Conservation (phyloP, 2,888 invertebrate species). For the Cartodere bifasciata region DNA sequence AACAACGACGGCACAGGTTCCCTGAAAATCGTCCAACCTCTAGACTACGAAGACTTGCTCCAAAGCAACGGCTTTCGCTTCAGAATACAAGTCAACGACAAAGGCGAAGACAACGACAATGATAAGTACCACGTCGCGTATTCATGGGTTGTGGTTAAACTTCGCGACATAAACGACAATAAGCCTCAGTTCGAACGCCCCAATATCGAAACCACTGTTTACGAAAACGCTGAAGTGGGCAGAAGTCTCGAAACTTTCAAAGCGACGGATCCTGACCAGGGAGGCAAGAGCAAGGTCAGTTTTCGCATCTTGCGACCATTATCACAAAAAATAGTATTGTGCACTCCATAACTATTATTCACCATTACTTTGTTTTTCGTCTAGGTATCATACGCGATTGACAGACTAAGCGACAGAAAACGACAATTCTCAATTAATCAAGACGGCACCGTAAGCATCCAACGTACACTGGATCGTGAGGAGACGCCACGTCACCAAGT, state of each 20-base stretch:
- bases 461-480: slow-evolving; percentile 83
- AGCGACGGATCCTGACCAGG: slow-evolving; percentile 93
- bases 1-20: slow-evolving; percentile 94
- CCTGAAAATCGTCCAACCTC: slow-evolving; percentile 85
- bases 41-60: slow-evolving; percentile 88
- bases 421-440: slow-evolving; percentile 90
- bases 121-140: slow-evolving; percentile 96
- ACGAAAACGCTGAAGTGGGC: slow-evolving; percentile 85
- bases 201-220: slow-evolving; percentile 83
- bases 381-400: slow-evolving; percentile 87
- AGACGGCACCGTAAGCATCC: slow-evolving; percentile 90
- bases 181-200: slow-evolving; percentile 89
- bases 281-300: slow-evolving; percentile 82
- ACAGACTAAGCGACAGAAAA: slow-evolving; percentile 82
- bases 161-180: slow-evolving; percentile 95
- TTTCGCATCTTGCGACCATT: too few relatives aligned
- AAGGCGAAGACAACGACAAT: slow-evolving; percentile 89
- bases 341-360: too few relatives aligned
- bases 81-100: slow-evolving; percentile 88
- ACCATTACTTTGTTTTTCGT: too few relatives aligned
- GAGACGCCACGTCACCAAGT: slow-evolving; percentile 93
- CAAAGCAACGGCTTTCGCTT: slow-evolving; percentile 93
- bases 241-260: slow-evolving; percentile 86
- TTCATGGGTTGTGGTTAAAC: slow-evolving; percentile 86
- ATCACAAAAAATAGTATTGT: too few relatives aligned